Conservation (phyloP, 2,888 invertebrate species). For the Tridacna crocea region DNA sequence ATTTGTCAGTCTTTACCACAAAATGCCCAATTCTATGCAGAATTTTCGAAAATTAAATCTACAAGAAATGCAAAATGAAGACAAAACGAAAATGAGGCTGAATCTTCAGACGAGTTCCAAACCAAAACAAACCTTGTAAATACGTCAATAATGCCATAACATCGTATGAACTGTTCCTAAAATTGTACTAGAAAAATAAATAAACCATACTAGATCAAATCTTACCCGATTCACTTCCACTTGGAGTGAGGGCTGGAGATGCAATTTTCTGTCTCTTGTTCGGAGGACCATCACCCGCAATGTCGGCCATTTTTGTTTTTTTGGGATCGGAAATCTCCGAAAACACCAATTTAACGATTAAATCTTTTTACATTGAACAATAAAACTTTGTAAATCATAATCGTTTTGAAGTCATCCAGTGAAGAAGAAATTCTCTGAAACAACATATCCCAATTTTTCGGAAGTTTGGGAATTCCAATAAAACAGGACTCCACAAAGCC, state of each 20-base stretch:
- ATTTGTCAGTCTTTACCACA: too few relatives aligned
- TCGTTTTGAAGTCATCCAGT: slow-evolving; percentile 38
- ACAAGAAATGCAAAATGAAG: slow-evolving; percentile 28
- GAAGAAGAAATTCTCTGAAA: slow-evolving; percentile 35
- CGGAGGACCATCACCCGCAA: slow-evolving; percentile 92
- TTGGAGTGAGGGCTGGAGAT: slow-evolving; percentile 75
- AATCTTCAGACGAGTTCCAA: slow-evolving; percentile 42
- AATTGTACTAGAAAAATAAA: background rate
- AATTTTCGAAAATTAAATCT: slow-evolving; percentile 2
- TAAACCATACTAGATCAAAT: slow-evolving; percentile 1
- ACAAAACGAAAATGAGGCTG: slow-evolving; percentile 59
- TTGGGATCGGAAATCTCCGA: slow-evolving; percentile 56
- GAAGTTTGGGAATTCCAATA: slow-evolving; percentile 54
- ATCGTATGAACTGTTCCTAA: background rate
- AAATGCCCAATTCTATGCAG: too few relatives aligned
- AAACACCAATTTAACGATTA: slow-evolving; percentile 49
- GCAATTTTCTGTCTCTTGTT: slow-evolving; percentile 96
- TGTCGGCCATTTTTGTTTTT: slow-evolving; percentile 65
- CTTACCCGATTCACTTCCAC: slow-evolving; percentile 78
- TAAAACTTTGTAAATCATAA: slow-evolving; percentile 32
- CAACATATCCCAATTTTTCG: slow-evolving; percentile 43
- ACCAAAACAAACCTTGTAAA: slow-evolving; percentile 41
- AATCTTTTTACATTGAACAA: slow-evolving; percentile 44
- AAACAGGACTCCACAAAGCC: slow-evolving; percentile 56
- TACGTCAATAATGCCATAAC: slow-evolving; percentile 1